These are phyloP conservation scores for Columba janthina DNA, from an alignment of 2,113 vertebrate species.

Conservation along the genomic window DNA sequence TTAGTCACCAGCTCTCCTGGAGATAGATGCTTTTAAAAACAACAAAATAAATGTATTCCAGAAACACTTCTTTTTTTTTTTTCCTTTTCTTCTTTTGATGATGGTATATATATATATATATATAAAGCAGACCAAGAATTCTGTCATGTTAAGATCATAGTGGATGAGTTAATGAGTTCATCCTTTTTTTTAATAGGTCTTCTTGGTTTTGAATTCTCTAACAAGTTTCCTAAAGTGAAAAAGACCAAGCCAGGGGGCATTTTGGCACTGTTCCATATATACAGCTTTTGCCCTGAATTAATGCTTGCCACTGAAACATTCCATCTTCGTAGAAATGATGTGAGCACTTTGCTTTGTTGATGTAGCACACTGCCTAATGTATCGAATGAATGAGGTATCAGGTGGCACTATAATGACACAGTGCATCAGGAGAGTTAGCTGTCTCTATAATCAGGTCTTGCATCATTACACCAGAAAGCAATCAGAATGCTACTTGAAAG, in stretches of 20 bases:
- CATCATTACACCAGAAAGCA: constrained; percentile 47
- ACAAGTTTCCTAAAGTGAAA: background rate
- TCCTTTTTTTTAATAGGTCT: background rate
- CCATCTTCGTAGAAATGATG: background rate
- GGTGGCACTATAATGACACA: constrained; percentile 30
- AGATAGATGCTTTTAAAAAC: background rate
- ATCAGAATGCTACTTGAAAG: constrained; percentile 12
- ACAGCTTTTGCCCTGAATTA: background rate
- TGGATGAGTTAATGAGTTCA: background rate
- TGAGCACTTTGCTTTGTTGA: constrained; percentile 34
- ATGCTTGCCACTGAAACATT: background rate
- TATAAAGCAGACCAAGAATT: background rate
- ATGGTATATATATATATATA: background rate
- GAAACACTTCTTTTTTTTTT: background rate
- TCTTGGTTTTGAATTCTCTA: background rate
- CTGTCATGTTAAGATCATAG: background rate
- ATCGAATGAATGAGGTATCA: constrained; percentile 45
- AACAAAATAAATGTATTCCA: background rate
- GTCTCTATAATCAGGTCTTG: constrained; percentile 50
- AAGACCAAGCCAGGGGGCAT: background rate
- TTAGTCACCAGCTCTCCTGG: background rate
- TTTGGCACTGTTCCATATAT: background rate
- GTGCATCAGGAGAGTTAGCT: constrained; percentile 30
- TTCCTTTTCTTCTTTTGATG: background rate
- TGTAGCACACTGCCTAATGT: background rate